Evolutionary conservation across 2,797 vertebrate species (phyloP).

Genomic region (Xerus rutilus): DNA sequence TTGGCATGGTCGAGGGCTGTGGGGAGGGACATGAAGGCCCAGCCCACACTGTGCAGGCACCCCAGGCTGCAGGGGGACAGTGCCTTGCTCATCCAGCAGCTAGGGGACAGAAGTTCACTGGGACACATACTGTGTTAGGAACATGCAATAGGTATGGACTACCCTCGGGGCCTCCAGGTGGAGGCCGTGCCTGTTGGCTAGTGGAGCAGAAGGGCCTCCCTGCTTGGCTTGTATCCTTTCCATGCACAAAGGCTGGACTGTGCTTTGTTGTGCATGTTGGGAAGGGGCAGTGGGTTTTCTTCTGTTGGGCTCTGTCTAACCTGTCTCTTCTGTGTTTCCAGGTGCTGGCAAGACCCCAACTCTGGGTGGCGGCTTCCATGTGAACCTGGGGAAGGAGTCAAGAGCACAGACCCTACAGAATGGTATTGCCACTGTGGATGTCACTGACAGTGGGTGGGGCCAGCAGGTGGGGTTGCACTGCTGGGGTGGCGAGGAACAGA

Average conservation of each 20-base stretch:
- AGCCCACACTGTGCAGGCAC: not conserved
- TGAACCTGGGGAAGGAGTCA: slow-evolving; percentile 96
- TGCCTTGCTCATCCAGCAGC: not conserved
- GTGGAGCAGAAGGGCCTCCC: not conserved
- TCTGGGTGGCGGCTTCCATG: slow-evolving; percentile 95
- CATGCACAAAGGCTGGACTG: rapidly evolving
- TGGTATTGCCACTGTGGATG: slow-evolving; percentile 85
- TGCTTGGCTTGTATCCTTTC: not conserved
- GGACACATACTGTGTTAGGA: not conserved
- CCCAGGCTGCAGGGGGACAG: not conserved
- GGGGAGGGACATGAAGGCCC: not conserved
- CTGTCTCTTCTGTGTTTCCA: slow-evolving; percentile 75
- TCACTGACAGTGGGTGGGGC: not conserved
- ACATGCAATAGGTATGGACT: not conserved
- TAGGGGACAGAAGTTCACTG: rapidly evolving
- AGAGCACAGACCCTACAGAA: slow-evolving; percentile 96
- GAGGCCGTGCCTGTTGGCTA: not conserved
- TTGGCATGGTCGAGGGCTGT: rapidly evolving
- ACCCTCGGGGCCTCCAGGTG: not conserved
- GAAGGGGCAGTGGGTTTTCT: not conserved
- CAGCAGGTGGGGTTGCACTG: not conserved
- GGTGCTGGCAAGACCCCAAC: slow-evolving; percentile 94
- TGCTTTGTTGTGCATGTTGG: not conserved
- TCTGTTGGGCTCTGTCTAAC: not conserved
- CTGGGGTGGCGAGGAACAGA: not conserved